Base-by-base conservation (phyloP, 2,797 vertebrate genomes). In the Chanos chanos region DNA sequence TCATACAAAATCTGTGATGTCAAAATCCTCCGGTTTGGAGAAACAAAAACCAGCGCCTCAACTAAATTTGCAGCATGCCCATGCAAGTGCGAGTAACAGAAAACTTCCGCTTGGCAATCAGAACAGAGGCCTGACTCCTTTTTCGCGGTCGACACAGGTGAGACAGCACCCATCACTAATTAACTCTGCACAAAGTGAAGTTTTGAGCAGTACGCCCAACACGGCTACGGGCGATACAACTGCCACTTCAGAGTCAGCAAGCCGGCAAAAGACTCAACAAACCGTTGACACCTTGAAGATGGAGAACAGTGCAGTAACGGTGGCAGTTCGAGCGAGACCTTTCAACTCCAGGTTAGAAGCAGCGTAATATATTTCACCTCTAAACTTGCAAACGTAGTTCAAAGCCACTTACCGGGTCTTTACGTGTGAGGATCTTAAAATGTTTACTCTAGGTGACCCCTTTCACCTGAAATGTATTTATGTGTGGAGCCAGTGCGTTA, bases 261-360 rank as follows among this genome's bases (percentile, higher is more conserved):
- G 54, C 3, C 10, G 39, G 21, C 70, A 71, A 64, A 80, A 67
- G 9, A 66, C 37, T n/a, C 13, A 22, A n/a, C 40, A 66, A 36
- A 66, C 68, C 19, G 76, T 77, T 31, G 86, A 85, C 2, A 27
- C 58, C 41, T 66, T 89, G 0, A 87, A 89, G 76, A 88, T 86
- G 81, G 94, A 94, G 63, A 94, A 89, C 78, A 96, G 93, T 58
- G 93, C 93, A 5, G 93, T 99, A 61, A 90, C 85, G 0, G 96
- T 99, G n/a, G 95, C 96, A 0, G 93, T 94, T 3, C 88, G 96
- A 0, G 79, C 96, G 0, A 86, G 96, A 1, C 96, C 96, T 16
- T 94, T 98, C 79, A 96, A 66, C 64, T 82, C 66, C 72, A 93
- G 94, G 96, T 98, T 77, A 53, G 82, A 77, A 0, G 13, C 8